phyloP scores from a whole-genome alignment of 2,797 vertebrate genomes.

The Coilia nasus region DNA sequence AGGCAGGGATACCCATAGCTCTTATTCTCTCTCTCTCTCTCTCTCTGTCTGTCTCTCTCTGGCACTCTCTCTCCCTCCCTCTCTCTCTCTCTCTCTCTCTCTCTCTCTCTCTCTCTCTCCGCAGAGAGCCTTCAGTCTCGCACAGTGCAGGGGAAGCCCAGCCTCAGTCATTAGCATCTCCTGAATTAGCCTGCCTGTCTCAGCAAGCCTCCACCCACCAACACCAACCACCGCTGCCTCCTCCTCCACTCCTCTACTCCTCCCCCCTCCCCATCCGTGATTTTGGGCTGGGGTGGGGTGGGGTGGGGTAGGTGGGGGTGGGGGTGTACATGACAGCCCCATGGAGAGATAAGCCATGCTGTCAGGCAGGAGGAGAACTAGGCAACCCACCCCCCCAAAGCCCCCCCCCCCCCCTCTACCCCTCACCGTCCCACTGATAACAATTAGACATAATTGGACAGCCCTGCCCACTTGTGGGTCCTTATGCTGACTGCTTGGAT shows the following conservation, averaged over 20 bases:
- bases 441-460: constrained; percentile 75
- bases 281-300: constrained; percentile 33
- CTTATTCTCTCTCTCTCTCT: too few relatives aligned
- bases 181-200: constrained; percentile 72
- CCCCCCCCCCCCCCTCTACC: background rate
- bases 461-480: constrained; percentile 55
- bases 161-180: constrained; percentile 72
- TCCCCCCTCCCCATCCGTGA: background rate
- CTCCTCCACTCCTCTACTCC: background rate
- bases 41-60: too few relatives aligned
- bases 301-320: too few relatives aligned
- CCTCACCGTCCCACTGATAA: constrained; percentile 66
- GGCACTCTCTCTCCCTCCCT: too few relatives aligned
- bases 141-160: constrained; percentile 66
- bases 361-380: constrained; percentile 55
- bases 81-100: too few relatives aligned
- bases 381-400: constrained; percentile 28
- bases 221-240: too few relatives aligned
- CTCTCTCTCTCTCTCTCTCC: background rate
- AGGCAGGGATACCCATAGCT: background rate
- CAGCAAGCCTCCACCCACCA: too few relatives aligned
- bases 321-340: constrained; percentile 55
- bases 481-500: constrained; percentile 62
- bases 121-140: constrained; percentile 32
- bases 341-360: constrained; percentile 53